phyloP scores from a whole-genome alignment of 2,888 invertebrate genomes.

The Ceraclea dissimilis region DNA sequence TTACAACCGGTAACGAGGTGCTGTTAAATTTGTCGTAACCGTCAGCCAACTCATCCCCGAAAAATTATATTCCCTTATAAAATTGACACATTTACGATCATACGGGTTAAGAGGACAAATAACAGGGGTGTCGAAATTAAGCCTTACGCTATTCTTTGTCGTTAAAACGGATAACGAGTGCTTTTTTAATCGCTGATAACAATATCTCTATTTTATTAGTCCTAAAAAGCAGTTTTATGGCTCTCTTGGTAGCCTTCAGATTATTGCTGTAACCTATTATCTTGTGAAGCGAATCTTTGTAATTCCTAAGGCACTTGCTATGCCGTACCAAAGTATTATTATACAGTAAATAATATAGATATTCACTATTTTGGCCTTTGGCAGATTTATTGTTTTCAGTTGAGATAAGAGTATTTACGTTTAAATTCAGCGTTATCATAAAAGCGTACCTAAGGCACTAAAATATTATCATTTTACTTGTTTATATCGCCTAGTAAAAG shows the following conservation, averaged over 20 bases:
- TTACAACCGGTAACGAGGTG: not conserved
- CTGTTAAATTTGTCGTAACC: not conserved
- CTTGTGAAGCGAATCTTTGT: too few relatives aligned
- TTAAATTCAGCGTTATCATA: too few relatives aligned
- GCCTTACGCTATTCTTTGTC: not conserved
- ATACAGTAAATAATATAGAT: too few relatives aligned
- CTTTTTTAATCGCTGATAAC: slow-evolving; percentile 5
- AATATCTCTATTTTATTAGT: slow-evolving; percentile 2
- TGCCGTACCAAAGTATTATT: too few relatives aligned
- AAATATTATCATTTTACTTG: too few relatives aligned
- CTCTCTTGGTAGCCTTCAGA: not conserved
- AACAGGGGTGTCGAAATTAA: not conserved
- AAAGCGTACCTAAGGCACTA: too few relatives aligned
- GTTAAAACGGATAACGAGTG: slow-evolving; percentile 5
- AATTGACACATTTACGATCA: not conserved
- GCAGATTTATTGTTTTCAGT: too few relatives aligned
- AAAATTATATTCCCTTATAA: not conserved
- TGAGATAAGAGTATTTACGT: too few relatives aligned
- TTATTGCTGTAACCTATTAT: too few relatives aligned
- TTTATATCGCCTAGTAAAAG: too few relatives aligned
- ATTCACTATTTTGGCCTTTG: too few relatives aligned
- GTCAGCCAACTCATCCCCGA: not conserved
- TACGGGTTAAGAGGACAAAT: not conserved
- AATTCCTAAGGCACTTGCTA: too few relatives aligned
- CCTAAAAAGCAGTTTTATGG: not conserved